Evolutionary conservation across 2,888 invertebrate species (phyloP).

Genomic region (Aporophyla lueneburgensis): DNA sequence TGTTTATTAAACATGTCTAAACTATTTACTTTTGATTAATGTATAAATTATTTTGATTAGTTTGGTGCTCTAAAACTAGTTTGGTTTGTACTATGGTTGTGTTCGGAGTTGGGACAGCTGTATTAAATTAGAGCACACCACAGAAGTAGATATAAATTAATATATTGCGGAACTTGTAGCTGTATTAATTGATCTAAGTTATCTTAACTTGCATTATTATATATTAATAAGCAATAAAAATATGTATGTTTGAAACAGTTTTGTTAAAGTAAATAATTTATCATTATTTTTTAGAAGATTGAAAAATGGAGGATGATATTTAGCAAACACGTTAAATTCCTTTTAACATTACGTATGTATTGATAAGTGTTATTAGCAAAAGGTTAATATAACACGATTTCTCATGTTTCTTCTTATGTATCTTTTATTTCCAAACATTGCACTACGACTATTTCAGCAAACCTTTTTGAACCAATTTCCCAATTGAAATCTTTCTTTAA

Average conservation of each 20-base stretch:
- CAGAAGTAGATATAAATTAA: conserved; percentile 31
- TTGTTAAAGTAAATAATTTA: too few relatives aligned
- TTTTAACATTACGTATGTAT: not conserved
- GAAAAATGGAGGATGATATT: not conserved
- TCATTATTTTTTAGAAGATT: too few relatives aligned
- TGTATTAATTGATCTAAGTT: conserved; percentile 8
- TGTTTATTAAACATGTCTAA: conserved; percentile 18
- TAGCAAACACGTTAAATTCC: too few relatives aligned
- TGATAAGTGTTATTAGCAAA: not conserved
- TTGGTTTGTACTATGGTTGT: conserved; percentile 32
- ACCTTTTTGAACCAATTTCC: not conserved
- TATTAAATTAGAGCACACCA: conserved; percentile 30
- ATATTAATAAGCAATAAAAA: not conserved
- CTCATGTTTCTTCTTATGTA: too few relatives aligned
- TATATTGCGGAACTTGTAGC: conserved; percentile 7
- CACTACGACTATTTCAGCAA: not conserved
- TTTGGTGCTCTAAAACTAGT: conserved; percentile 36
- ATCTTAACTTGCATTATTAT: not conserved
- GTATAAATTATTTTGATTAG: conserved; percentile 53
- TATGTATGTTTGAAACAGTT: not conserved
- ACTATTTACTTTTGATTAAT: conserved; percentile 40
- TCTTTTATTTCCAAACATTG: not conserved
- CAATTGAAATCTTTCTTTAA: not conserved
- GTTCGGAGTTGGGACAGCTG: conserved; percentile 40
- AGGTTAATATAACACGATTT: not conserved